Evolutionary conservation across 2,113 vertebrate genomes (phyloP), one percentile per base, ranked within the genome.

Genomic region (Climacteris rufus): DNA sequence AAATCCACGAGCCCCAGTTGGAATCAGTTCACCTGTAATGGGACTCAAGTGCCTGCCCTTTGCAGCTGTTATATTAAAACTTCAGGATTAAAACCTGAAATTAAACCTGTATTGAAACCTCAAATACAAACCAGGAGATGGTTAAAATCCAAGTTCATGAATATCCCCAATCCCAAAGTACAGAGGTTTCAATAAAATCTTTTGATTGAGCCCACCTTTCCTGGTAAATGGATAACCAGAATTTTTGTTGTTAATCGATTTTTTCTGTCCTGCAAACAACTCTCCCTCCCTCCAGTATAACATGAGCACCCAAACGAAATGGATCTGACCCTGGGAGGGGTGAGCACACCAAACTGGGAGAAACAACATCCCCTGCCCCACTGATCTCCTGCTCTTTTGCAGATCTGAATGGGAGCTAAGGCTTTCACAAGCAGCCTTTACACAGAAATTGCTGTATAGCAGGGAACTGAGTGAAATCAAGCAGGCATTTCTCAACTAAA

Each of bases 261-360:
- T 25, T 65, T 91, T n/a, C 78, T 59, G 50, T 47, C 84, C 84
- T 83, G 84, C 39, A 77, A 87, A 76, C 66, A 76, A 20, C 66
- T 74, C 44, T 53, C 35, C 24, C 30, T 83, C 49, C 16, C 53
- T 31, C 13, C 31, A 13, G 30, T 13, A 23, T 9, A 39, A 44
- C 22, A 0, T 5, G 59, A 80, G 50, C 20, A 39, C 28, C 61
- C 76, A 57, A 72, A 6, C 85, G 53, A 72, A 82, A 47, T 1
- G 11, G 45, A 37, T 37, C 15, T 65, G 74, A 91, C 45, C 47
- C 49, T 65, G 39, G 81, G 53, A 90, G 40, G 44, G 74, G 40
- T 69, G 74, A 82, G 61, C 65, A 50, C 57, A 71, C 74, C 57
- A 35, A 60, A 65, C 65, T 84, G 65, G 81, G 57, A 76, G 70